Evolutionary conservation across 2,797 vertebrate genomes (phyloP).

Genomic region (Glossophaga mutica): DNA sequence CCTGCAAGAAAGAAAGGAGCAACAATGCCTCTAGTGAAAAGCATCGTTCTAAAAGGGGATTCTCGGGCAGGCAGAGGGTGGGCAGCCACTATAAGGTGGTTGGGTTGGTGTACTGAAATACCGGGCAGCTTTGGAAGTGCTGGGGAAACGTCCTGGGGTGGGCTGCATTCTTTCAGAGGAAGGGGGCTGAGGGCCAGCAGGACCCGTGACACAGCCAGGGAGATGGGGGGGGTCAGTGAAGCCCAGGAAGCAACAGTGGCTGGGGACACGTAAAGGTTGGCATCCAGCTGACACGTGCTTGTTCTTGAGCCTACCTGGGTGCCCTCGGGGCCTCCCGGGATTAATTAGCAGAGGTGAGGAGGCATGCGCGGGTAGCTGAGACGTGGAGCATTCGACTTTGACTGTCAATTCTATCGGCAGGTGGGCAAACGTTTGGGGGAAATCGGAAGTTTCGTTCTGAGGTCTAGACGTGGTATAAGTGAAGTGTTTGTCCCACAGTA

Average conservation of each 20-base stretch:
- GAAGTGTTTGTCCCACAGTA: neutral
- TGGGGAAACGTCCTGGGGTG: too few relatives aligned
- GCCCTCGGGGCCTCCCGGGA: neutral
- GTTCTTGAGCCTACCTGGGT: neutral
- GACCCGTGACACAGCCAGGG: neutral
- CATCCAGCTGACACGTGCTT: fast-evolving
- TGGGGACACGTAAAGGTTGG: fast-evolving
- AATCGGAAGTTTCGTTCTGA: neutral
- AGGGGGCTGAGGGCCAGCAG: neutral
- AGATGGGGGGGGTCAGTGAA: fast-evolving
- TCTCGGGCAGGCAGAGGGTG: neutral
- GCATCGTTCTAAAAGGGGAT: neutral
- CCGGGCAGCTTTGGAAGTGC: neutral
- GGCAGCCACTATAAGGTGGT: too few relatives aligned
- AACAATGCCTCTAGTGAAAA: too few relatives aligned
- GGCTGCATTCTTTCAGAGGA: neutral
- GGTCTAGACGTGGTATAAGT: neutral
- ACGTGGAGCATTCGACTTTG: neutral
- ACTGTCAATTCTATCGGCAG: neutral
- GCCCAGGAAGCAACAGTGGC: neutral
- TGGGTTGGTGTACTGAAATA: neutral
- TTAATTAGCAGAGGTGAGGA: neutral
- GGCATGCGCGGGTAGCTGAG: neutral
- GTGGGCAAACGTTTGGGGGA: neutral
- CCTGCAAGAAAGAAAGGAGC: neutral